Evolutionary conservation across 1,140 invertebrate genomes (phyloP), one percentile per base, ranked within the genome.

Genomic region (Saccostrea echinata): DNA sequence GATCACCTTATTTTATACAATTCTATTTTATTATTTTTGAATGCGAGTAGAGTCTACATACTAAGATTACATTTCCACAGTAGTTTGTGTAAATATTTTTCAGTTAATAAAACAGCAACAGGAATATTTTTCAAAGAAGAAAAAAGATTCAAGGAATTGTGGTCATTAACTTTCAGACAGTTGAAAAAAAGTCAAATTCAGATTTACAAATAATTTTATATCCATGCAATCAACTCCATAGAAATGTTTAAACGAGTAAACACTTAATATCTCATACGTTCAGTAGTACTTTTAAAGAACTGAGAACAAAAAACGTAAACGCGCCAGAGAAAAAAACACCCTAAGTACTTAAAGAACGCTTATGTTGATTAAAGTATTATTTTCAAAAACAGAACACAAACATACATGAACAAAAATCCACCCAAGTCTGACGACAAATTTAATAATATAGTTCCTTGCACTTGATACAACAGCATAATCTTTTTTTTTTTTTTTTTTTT

Each of bases 401-500:
- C 30, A 76, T 76, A 16, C 68, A 76, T 35, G 27, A 3, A 12
- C 13, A 16, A 76, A 76, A 27, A 16, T 33, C 21, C 9, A n/a
- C 33, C 16, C 13, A 76, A 18, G 18, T 61, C 6, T n/a, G n/a
- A n/a, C 18, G 21, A 61, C 16, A n/a, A 61, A 61, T 33, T 76
- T 30, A 2, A 76, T 33, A 6, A 43, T 43, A 27, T 76, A 30
- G 24, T 61, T 61, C 18, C 68, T 30, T 76, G 27, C 68, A 76
- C 24, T 76, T 76, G 24, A 30, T 27, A 76, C 24, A 76, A 76
- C 68, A 76, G 4, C 27, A 76, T 16, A 76, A 76, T 76, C 68
- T 33, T 33, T 76, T 76, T 71, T 68, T 33, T 61, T 61, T 12
- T 33, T 30, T 76, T 30, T 24, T 76, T 30, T 11, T 12, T n/a